phyloP scores from a whole-genome alignment of 2,797 vertebrate genomes.

The Allochrocebus solatus region DNA sequence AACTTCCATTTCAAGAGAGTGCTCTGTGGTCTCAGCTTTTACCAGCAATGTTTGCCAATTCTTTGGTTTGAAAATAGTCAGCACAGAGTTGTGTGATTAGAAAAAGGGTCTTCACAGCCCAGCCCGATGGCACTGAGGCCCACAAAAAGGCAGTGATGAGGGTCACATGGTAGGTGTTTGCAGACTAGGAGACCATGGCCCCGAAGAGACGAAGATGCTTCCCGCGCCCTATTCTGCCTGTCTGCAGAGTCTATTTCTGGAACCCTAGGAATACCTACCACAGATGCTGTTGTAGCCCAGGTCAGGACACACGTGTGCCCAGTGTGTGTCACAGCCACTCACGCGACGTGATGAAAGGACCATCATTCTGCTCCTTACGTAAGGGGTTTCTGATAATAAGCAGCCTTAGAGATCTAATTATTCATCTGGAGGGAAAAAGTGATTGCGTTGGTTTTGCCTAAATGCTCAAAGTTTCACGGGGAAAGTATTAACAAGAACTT shows the following conservation, averaged over 20 bases:
- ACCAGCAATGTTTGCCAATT: accelerated
- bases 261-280: accelerated
- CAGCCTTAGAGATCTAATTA: not conserved
- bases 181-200: accelerated
- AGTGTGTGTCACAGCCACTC: not conserved
- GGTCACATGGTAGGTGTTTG: accelerated
- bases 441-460: not conserved
- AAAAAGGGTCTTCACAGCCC: not conserved
- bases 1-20: not conserved
- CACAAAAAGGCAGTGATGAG: not conserved
- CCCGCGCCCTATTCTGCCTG: accelerated
- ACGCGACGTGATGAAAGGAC: not conserved
- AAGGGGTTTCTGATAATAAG: not conserved
- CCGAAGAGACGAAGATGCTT: accelerated
- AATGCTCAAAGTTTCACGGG: not conserved
- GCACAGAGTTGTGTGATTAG: not conserved
- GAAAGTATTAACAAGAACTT: not conserved
- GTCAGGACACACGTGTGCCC: accelerated
- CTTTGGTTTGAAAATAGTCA: not conserved
- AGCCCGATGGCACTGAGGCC: accelerated
- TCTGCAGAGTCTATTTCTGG: not conserved
- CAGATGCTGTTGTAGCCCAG: not conserved
- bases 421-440: not conserved
- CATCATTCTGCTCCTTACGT: not conserved
- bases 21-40: not conserved